Base-by-base conservation (phyloP, 2,113 vertebrate genomes). In the Sinocyclocheilus maitianheensis region DNA sequence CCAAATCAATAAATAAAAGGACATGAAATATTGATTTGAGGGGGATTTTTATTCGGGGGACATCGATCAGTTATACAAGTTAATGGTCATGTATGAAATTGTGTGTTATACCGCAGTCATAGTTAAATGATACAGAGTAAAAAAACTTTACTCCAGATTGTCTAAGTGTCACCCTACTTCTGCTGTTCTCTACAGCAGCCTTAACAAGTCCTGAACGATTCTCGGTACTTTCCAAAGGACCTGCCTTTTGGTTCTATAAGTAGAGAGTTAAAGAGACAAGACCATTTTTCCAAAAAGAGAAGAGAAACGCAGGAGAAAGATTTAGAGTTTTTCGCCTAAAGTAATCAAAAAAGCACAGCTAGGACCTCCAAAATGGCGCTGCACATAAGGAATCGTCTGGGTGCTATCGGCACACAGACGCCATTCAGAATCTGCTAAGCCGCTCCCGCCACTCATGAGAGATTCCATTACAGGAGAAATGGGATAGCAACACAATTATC, bases 401-500 rank as follows among this genome's bases (percentile, higher is more conserved):
- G 86, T 77, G 46, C 88, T 87, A 89, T 88, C 84, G 71, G 80
- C 83, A 84, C 83, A 84, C 75, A 65, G 88, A 81, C 69, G 30
- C 78, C 53, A 83, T 89, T 90, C 89, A 81, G 80, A 63, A 76
- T 87, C 87, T 79, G 89, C 72, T 30, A 87, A 91, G 91, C 90
- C 87, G 62, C 82, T 86, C 51, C 46, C 79, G 88, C 58, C 55
- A 63, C 88, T 87, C 71, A 88, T 84, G 89, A 86, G 87, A 86
- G 78, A 93, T 93, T 92, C 92, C 92, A 93, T 94, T 94, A 93
- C 91, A 92, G 92, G 91, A 92, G 89, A 95, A 95, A 95, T 94
- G 91, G 94, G 92, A 93, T 91, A 92, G 92, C 92, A 93, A 94
- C 93, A 94, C 93, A 93, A 94, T 95, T 95, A 93, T 94, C 93